Percentiles rank a stretch among this genome's conserved stretches.
Evolutionary conservation across 1,140 invertebrate genomes (phyloP).

Genomic region (Drosophila nasuta): DNA sequence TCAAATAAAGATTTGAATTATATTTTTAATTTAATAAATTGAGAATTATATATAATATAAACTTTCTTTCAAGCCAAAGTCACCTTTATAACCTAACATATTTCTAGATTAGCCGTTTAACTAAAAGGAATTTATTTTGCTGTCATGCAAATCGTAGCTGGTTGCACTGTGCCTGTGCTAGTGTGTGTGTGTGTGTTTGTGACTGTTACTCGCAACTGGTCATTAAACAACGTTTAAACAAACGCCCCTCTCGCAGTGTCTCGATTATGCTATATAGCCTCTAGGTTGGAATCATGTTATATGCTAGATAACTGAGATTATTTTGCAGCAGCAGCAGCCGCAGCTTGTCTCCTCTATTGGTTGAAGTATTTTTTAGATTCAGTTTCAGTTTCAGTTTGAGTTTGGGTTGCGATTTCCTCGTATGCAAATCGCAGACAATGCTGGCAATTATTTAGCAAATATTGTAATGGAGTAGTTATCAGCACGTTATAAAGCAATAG

Average conservation of each 20-base stretch:
- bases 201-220: constrained; percentile 10
- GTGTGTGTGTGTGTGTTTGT: not conserved
- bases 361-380: no score
- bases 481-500: constrained; percentile 36
- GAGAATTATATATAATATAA: no score
- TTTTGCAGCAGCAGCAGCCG: not conserved
- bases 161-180: no score
- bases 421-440: constrained; percentile 18
- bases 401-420: constrained; percentile 13
- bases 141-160: no score
- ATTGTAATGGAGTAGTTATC: constrained; percentile 43
- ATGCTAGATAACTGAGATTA: constrained; percentile 10
- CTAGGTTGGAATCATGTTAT: not conserved
- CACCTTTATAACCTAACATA: no score
- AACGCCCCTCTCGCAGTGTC: constrained; percentile 2
- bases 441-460: constrained; percentile 31
- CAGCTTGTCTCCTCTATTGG: not conserved
- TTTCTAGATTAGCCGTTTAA: no score
- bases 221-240: constrained; percentile 43
- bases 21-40: no score
- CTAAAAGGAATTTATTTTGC: no score
- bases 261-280: not conserved
- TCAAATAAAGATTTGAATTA: no score
- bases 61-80: no score
- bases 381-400: not conserved